Conservation (phyloP, 2,113 vertebrate genomes). For the Haemorhous mexicanus region DNA sequence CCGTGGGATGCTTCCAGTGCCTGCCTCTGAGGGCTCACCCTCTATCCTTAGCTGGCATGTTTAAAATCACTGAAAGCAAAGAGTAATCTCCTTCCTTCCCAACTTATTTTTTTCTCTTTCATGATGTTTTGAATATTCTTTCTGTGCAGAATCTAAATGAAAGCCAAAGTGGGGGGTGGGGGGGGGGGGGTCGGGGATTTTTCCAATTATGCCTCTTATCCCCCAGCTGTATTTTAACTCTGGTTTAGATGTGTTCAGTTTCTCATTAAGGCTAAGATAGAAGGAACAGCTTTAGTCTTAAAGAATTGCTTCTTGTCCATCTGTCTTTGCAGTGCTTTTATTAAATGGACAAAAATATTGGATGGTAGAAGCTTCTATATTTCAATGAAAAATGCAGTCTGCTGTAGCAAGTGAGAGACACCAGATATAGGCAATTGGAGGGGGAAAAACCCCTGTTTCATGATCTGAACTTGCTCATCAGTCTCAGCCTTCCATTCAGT, state of each 20-base stretch:
- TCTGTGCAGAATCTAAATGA: not conserved
- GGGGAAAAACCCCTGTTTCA: not conserved
- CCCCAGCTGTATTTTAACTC: not conserved
- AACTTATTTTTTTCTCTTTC: not conserved
- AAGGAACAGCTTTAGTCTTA: not conserved
- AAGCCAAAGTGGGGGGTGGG: not conserved
- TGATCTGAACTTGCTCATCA: conserved; percentile 18
- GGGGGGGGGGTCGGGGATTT: not conserved
- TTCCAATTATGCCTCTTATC: not conserved
- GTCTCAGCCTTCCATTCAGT: conserved; percentile 31
- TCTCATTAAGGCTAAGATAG: not conserved
- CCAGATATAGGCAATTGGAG: not conserved
- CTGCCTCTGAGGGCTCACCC: not conserved
- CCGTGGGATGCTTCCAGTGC: not conserved
- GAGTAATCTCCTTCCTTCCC: not conserved
- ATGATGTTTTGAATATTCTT: not conserved
- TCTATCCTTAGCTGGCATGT: not conserved
- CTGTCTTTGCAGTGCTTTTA: not conserved
- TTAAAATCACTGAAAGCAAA: not conserved
- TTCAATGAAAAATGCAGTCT: conserved; percentile 21
- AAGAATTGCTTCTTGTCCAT: not conserved
- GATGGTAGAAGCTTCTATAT: not conserved
- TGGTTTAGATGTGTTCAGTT: not conserved
- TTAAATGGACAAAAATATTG: not conserved
- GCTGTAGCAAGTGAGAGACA: conserved; percentile 5